Percentiles rank a stretch among this genome's conserved stretches.
These are phyloP conservation scores for Actias luna DNA, from an alignment of 2,888 invertebrate species.

Conservation along the genomic window DNA sequence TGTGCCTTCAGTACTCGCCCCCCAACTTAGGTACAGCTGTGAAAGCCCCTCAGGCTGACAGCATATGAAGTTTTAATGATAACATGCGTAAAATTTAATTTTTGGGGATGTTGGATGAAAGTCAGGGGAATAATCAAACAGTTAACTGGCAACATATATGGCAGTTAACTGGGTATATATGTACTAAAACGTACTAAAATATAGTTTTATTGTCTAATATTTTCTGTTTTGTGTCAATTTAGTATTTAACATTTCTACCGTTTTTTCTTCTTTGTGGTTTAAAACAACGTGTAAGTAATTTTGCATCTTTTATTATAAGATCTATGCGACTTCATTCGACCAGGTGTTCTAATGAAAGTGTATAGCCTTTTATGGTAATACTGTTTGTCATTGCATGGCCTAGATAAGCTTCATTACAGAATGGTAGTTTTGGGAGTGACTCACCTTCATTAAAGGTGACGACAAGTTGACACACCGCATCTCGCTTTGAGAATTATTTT, in stretches of 20 bases:
- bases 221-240: not conserved
- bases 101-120: too few species aligned
- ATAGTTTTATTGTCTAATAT: too few species aligned
- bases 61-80: too few species aligned
- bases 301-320: not conserved
- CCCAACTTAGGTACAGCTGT: too few species aligned
- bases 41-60: too few species aligned
- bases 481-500: constrained; percentile 46
- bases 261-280: constrained; percentile 12
- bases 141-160: too few species aligned
- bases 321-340: constrained; percentile 17
- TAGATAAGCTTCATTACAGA: constrained; percentile 48
- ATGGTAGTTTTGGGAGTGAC: constrained; percentile 53
- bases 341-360: constrained; percentile 52
- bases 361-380: constrained; percentile 60
- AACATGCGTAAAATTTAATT: too few species aligned
- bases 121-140: too few species aligned
- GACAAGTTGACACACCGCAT: constrained; percentile 44
- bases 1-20: too few species aligned
- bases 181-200: too few species aligned
- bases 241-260: not conserved
- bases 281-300: constrained; percentile 36
- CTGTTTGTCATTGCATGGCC: constrained; percentile 55
- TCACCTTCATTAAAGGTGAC: constrained; percentile 55
- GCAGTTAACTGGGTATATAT: too few species aligned